phyloP scores from a whole-genome alignment of 1,140 invertebrate genomes.

The Diorhabda carinulata region DNA sequence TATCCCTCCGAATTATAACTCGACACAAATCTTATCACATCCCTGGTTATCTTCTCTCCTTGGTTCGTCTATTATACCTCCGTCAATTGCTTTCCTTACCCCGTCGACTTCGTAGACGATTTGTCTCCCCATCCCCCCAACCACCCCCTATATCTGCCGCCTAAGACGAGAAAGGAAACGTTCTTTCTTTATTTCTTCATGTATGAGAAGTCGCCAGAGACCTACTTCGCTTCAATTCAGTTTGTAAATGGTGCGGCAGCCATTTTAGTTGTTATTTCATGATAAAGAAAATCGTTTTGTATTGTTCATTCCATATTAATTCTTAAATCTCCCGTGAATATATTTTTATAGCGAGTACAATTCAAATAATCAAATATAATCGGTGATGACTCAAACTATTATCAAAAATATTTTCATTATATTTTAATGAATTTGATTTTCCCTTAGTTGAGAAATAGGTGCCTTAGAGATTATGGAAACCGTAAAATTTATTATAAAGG shows the following conservation, averaged over 20 bases:
- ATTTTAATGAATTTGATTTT: too few relatives aligned
- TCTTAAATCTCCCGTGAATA: too few relatives aligned
- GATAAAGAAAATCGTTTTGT: not conserved
- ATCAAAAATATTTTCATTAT: too few relatives aligned
- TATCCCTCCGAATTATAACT: slow-evolving; percentile 26
- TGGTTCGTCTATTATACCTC: slow-evolving; percentile 19
- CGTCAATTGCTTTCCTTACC: slow-evolving; percentile 6
- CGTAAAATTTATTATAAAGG: too few relatives aligned
- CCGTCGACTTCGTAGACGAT: slow-evolving; percentile 6
- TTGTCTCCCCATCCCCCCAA: slow-evolving; percentile 9
- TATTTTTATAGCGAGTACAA: too few relatives aligned
- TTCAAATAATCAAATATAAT: too few relatives aligned
- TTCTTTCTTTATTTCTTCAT: slow-evolving; percentile 11
- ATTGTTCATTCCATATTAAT: too few relatives aligned
- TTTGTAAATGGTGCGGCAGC: not conserved
- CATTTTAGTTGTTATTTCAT: not conserved
- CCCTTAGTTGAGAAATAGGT: too few relatives aligned
- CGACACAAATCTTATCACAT: slow-evolving; percentile 35
- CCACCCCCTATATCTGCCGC: slow-evolving; percentile 11
- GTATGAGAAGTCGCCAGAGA: not conserved
- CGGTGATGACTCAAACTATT: too few relatives aligned
- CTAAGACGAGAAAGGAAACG: slow-evolving; percentile 9
- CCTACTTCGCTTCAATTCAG: not conserved
- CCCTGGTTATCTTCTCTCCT: slow-evolving; percentile 27
- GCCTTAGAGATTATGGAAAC: too few relatives aligned